Evolutionary conservation across 2,797 vertebrate genomes (phyloP), one percentile per base, ranked within the genome.

Genomic region (Halcyon leucocephala): DNA sequence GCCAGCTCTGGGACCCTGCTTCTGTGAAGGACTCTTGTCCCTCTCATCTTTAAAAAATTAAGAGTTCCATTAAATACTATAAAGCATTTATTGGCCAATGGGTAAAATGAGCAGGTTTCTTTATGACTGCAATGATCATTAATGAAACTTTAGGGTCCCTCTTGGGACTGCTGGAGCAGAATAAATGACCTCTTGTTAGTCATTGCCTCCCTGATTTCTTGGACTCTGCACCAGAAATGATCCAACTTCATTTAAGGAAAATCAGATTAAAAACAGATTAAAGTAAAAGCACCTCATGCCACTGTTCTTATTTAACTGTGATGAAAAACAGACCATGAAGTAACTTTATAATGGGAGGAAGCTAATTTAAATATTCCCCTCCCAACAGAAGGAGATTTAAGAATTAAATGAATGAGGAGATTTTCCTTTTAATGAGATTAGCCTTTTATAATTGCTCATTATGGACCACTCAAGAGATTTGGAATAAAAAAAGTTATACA

Each of bases 181-280:
- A 82, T 67, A 94, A 94, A 94, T 94, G 83, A 96, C 90, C 92
- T 93, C 83, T 94, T 66, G 62, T 71, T 89, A 72, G 51, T 90
- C 88, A 62, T 86, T 62, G 25, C 89, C 84, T 95, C 86, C 74
- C 71, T 85, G 66, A 83, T 86, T 96, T 95, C 92, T 86, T 82
- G 67, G 83, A 89, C 58, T 95, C 89, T 82, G 83, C 77, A 90
- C 81, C 89, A 85, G 77, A 76, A 92, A 96, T 89, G 94, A 95
- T 80, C 83, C 83, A 87, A 79, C 64, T 92, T 96, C 86, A 82
- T 84, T 91, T 80, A 79, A 90, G 77, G 67, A 88, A 84, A 94
- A 97, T 88, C 17, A 87, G 89, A 96, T 96, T 95, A 85, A 96
- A 89, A 96, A 91, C 86, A 89, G 92, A 90, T 95, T 93, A 85